phyloP scores from a whole-genome alignment of 2,888 invertebrate genomes.

The Pollenia amentaria region DNA sequence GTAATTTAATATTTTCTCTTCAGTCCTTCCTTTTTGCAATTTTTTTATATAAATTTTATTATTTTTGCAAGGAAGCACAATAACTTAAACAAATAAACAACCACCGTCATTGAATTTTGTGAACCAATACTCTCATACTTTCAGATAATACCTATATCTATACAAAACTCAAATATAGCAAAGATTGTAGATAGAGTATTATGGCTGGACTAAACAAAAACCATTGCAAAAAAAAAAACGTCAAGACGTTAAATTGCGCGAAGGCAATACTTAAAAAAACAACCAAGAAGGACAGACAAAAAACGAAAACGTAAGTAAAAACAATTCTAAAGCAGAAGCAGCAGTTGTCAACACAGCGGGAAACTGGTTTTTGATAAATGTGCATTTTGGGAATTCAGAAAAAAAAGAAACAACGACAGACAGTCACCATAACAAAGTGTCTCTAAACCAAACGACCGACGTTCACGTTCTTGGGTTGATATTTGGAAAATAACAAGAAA shows the following conservation, averaged over 20 bases:
- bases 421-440: conserved; percentile 42
- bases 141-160: neutral
- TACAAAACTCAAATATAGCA: neutral
- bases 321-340: conserved; percentile 57
- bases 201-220: conserved; percentile 31
- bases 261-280: conserved; percentile 57
- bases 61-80: conserved; percentile 35
- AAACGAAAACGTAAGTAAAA: conserved; percentile 26
- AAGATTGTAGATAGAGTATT: neutral
- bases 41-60: conserved; percentile 33
- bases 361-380: conserved; percentile 76
- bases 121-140: neutral
- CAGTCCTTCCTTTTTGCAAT: conserved; percentile 59
- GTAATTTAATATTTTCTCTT: conserved; percentile 67
- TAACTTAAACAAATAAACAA: conserved; percentile 50
- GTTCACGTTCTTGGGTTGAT: conserved; percentile 27
- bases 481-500: conserved; percentile 28
- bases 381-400: conserved; percentile 69
- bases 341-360: conserved; percentile 74
- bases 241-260: conserved; percentile 36
- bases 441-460: conserved; percentile 21
- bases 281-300: conserved; percentile 38
- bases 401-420: conserved; percentile 13
- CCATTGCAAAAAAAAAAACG: conserved; percentile 19
- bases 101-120: conserved; percentile 49